Evolutionary conservation across 2,888 invertebrate species (phyloP), one percentile per base, ranked within the genome.

Genomic region (Xylota segnis): DNA sequence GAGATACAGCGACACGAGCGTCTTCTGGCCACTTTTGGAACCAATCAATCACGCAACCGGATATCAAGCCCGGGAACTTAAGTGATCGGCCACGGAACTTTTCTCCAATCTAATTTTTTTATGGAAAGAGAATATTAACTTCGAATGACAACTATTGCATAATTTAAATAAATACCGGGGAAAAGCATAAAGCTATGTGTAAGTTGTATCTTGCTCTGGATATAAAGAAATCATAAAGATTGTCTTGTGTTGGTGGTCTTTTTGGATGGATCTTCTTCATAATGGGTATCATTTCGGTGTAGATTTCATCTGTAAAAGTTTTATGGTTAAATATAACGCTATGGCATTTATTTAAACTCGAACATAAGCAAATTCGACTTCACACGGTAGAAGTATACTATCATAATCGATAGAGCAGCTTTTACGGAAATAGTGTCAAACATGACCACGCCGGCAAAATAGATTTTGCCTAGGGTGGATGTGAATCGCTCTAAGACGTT

Each of bases 11-110:
- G 79, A 96, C 94, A 10, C 98, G 93, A 0, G 97, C 98, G 91
- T 96, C 96, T 90, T 93, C 94, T 0, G 98, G 98, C 98, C 98
- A 98, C 88, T 95, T 95, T 88, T 95, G 96, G 93, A 98, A 98
- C 98, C 98, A 98, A 91, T 98, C 97, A 93, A 98, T 96, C 0
- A 96, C 97, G 88, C 97, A 97, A 0, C 98, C 98, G 10, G 97
- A 97, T 90, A 98, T 97, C 10, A 98, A 93, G 5, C 97, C 98
- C 0, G 98, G 98, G 91, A 98, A 98, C 92, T 97, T 97, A 58
- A 98, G 90, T 0, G 97, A 95, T 84, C 98, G 94, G 70, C 95
- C 96, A 78, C 97, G 94, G 92, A 98, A 98, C 90, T 97, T 97
- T 90, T 97, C 97, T 81, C 97, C 97, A 2, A 97, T 96, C 96